Base-by-base conservation (phyloP, 2,888 invertebrate species). In the Aporophyla nigra region DNA sequence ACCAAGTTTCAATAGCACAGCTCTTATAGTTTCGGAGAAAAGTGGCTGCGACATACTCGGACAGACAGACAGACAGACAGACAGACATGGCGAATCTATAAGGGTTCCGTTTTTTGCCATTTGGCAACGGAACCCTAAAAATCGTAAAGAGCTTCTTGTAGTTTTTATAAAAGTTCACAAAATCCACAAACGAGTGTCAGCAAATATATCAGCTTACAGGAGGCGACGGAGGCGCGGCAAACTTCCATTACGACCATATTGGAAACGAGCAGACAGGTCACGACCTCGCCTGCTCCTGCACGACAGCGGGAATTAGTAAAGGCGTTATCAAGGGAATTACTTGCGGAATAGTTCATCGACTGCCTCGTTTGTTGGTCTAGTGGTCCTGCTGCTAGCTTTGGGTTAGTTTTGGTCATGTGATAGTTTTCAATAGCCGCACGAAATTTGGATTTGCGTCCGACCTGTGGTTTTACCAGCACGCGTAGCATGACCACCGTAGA, bases 251-350 rank as follows among this genome's bases (percentile, higher is more conserved):
- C n/a, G 66, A 68, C 71, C n/a, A 12, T 65, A 71, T 24, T 19
- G 21, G 3, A 46, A 63, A 24, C 68, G 51, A 16, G 27, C 49
- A 71, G 65, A 33, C 74, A 59, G 79, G 71, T 72, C 82, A 75
- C 51, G 75, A 75, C 72, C 82, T 51, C 71, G 14, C 21, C 49
- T 24, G 33, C 54, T 53, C 16, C 40, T 0, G 65, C 2, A 0
- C 56, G n/a, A 43, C 12, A 27, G 21, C 43, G 14, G 19, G 33
- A 68, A 75, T 58, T 67, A 46, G 51, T 43, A 51, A 12, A 49
- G 14, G 16, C 46, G 19, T 54, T 73, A 54, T 40, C 12, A 5
- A 16, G 49, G 40, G 49, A 56, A 56, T n/a, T 58, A 5, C 49
- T 5, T 19, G 16, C 16, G 58, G 7, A 16, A 14, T 19, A 74